These are phyloP conservation scores for Physella acuta DNA, from an alignment of 1,140 invertebrate genomes.

Conservation along the genomic window DNA sequence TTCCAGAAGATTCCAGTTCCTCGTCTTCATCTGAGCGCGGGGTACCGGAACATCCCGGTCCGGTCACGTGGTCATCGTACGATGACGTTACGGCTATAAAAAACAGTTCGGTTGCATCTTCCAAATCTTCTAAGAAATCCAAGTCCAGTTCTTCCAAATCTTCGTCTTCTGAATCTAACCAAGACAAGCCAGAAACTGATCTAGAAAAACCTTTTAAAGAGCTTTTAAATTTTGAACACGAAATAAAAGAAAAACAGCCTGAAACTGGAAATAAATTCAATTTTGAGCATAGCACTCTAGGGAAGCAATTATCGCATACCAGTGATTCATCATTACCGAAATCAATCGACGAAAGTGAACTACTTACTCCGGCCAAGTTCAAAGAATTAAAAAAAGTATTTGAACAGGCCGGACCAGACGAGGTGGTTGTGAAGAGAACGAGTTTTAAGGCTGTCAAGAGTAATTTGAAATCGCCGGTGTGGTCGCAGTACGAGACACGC, in stretches of 20 bases:
- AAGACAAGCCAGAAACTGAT: no score
- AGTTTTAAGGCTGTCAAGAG: not conserved
- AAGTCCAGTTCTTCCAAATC: not conserved
- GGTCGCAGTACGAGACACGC: not conserved
- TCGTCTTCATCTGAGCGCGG: not conserved
- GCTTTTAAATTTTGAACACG: not conserved
- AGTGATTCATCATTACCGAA: not conserved
- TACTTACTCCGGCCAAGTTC: slow-evolving; percentile 4
- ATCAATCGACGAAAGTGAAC: slow-evolving; percentile 5
- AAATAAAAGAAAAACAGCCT: not conserved
- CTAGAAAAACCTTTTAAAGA: not conserved
- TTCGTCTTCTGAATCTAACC: not conserved
- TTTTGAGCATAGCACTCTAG: not conserved
- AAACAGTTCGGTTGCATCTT: not conserved
- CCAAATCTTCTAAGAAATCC: not conserved
- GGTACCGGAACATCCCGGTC: not conserved
- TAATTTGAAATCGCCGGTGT: not conserved
- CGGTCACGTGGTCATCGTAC: not conserved
- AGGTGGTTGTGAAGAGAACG: not conserved
- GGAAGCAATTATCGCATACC: no score
- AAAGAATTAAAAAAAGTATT: slow-evolving; percentile 3
- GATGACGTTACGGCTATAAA: not conserved
- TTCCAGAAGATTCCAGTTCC: not conserved
- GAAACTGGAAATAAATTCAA: not conserved
- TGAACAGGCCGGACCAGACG: not conserved